Evolutionary conservation across 2,888 invertebrate genomes (phyloP).

Genomic region (Epistrophella euchroma): DNA sequence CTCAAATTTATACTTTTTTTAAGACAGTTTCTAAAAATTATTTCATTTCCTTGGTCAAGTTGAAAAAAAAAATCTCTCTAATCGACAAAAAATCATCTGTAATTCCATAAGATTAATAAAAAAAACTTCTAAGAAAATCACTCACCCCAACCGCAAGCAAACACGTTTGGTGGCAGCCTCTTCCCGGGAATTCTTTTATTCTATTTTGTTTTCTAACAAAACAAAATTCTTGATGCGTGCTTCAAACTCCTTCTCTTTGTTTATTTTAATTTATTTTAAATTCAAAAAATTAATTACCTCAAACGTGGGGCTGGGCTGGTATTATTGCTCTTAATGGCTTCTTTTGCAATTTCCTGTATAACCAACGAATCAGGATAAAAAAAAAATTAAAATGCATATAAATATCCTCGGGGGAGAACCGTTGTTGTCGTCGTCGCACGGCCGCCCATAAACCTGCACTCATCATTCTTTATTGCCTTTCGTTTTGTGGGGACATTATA

Average conservation of each 20-base stretch:
- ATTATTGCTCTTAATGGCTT: slow-evolving; percentile 60
- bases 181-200: background rate
- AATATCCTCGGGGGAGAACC: slow-evolving; percentile 22
- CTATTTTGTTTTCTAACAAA: background rate
- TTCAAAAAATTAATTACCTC: slow-evolving; percentile 66
- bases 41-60: background rate
- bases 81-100: background rate
- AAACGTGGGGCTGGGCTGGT: background rate
- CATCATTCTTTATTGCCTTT: slow-evolving; percentile 69
- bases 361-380: slow-evolving; percentile 12
- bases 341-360: slow-evolving; percentile 52
- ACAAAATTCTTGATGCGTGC: background rate
- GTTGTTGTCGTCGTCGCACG: background rate
- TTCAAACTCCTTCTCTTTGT: slow-evolving; percentile 14
- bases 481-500: slow-evolving; percentile 45
- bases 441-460: slow-evolving; percentile 61
- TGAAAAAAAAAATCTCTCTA: background rate
- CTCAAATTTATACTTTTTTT: too few relatives aligned
- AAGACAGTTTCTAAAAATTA: background rate
- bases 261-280: slow-evolving; percentile 16
- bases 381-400: slow-evolving; percentile 12
- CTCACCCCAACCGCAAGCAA: background rate
- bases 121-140: slow-evolving; percentile 1
- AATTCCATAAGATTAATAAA: background rate
- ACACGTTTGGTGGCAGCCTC: background rate